Conservation (phyloP, 2,888 invertebrate genomes). For the Rhodophaea formosa region DNA sequence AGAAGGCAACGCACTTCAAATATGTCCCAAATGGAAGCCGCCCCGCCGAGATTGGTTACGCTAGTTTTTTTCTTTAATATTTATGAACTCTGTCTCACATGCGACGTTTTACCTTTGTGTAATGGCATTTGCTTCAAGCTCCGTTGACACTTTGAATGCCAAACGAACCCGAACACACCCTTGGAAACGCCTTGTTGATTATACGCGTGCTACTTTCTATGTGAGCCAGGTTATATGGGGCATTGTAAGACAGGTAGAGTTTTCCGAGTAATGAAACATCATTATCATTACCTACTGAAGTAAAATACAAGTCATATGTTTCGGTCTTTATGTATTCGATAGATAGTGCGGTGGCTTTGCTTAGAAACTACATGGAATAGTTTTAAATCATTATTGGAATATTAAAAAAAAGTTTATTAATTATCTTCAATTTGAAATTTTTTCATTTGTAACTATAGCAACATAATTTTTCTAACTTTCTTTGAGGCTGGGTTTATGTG, state of each 20-base stretch:
- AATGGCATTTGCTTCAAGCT: slow-evolving; percentile 65
- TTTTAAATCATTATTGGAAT: no score
- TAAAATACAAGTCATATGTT: no score
- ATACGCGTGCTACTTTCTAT: slow-evolving; percentile 23
- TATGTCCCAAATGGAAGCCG: slow-evolving; percentile 66
- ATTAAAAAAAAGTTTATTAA: no score
- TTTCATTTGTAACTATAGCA: no score
- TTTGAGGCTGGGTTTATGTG: no score
- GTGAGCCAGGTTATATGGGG: neutral
- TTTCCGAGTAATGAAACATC: neutral
- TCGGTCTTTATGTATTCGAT: no score
- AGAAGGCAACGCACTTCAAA: slow-evolving; percentile 60
- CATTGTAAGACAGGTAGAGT: slow-evolving; percentile 5
- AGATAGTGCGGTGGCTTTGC: no score
- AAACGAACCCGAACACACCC: slow-evolving; percentile 54
- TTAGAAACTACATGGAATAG: no score
- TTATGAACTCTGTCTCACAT: slow-evolving; percentile 67
- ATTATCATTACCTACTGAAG: neutral
- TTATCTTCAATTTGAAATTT: no score
- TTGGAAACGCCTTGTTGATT: slow-evolving; percentile 46
- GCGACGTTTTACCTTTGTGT: slow-evolving; percentile 63
- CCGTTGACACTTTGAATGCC: slow-evolving; percentile 57
- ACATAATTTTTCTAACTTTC: no score
- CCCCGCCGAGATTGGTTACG: slow-evolving; percentile 68
- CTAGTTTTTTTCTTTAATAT: slow-evolving; percentile 74